phyloP scores from a whole-genome alignment of 2,888 invertebrate species.

The Stenoptilia bipunctidactyla region DNA sequence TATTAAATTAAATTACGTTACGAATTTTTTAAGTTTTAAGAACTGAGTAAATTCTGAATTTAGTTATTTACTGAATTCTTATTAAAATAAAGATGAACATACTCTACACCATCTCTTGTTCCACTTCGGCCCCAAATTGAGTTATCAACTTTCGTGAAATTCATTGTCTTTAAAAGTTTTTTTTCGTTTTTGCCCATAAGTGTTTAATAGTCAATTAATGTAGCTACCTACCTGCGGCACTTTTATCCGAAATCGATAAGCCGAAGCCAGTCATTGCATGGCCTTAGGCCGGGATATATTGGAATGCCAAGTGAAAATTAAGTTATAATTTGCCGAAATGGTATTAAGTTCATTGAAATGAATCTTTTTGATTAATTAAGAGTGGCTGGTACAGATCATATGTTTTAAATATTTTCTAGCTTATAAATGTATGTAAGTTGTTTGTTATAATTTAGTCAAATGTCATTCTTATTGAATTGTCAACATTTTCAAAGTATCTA shows the following conservation, averaged over 20 bases:
- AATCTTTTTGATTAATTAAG: too few species aligned
- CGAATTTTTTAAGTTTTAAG: neutral
- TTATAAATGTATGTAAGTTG: too few species aligned
- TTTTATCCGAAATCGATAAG: conserved; percentile 40
- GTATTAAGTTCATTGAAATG: neutral
- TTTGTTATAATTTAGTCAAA: too few species aligned
- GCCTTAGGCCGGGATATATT: conserved; percentile 15
- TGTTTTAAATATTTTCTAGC: too few species aligned
- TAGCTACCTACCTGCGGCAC: conserved; percentile 62
- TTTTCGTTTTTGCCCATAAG: conserved; percentile 60
- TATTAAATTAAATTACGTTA: too few species aligned
- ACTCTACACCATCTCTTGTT: conserved; percentile 25
- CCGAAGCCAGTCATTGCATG: conserved; percentile 29
- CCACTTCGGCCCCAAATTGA: conserved; percentile 48
- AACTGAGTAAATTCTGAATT: neutral
- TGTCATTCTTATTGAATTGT: too few species aligned
- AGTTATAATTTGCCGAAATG: neutral
- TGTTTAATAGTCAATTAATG: conserved; percentile 68
- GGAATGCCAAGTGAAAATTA: neutral
- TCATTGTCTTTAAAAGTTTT: conserved; percentile 59
- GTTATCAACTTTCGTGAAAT: conserved; percentile 68
- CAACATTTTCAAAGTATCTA: too few species aligned
- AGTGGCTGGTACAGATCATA: too few species aligned
- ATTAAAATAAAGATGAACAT: too few species aligned
- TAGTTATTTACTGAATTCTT: too few species aligned